Conservation (phyloP, 1,140 invertebrate species). For the Phymorhynchus buccinoides region DNA sequence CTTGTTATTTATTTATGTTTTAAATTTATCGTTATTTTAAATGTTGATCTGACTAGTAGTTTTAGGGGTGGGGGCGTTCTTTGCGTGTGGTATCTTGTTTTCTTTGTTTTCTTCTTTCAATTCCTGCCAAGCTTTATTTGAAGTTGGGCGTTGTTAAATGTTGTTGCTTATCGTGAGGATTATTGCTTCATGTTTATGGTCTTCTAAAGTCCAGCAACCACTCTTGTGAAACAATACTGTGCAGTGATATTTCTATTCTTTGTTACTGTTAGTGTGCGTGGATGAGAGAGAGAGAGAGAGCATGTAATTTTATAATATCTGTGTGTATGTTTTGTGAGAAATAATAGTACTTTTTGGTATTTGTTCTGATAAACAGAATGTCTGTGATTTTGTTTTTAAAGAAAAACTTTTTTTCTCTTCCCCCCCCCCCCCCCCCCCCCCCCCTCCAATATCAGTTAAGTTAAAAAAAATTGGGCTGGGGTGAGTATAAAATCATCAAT, state of each 20-base stretch:
- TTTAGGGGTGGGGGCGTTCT: not conserved
- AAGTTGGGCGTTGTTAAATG: not conserved
- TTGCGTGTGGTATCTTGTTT: not conserved
- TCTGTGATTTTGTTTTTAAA: not conserved
- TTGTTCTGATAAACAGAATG: not conserved
- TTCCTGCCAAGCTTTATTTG: not conserved
- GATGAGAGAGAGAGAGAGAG: not conserved
- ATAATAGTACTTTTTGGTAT: not conserved
- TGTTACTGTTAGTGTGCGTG: not conserved
- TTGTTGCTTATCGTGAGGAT: not conserved
- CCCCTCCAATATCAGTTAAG: not conserved
- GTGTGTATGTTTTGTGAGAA: not conserved
- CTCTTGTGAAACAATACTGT: not conserved
- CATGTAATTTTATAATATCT: not conserved
- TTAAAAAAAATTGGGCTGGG: no score
- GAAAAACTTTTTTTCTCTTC: not conserved
- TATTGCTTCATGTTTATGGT: not conserved
- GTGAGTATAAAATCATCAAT: no score
- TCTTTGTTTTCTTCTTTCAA: conserved; percentile 3
- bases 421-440: not conserved
- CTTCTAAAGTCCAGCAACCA: not conserved
- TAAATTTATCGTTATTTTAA: conserved; percentile 1
- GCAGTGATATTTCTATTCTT: not conserved
- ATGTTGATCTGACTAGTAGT: not conserved
- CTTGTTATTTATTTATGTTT: not conserved